Conservation (phyloP, 2,888 invertebrate species). For the Metopia argyrocephala region DNA sequence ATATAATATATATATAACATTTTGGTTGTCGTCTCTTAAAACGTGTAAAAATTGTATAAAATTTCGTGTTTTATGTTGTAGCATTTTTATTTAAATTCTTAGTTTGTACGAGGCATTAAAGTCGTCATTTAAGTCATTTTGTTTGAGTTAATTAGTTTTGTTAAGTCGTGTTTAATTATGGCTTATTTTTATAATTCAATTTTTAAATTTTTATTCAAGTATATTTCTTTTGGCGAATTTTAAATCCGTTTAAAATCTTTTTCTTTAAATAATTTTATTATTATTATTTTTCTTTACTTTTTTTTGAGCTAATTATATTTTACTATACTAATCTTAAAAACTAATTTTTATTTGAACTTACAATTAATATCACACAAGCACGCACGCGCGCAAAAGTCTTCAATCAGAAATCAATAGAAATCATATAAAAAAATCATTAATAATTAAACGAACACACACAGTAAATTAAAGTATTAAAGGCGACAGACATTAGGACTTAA, state of each 20-base stretch:
- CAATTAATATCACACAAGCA: conserved; percentile 68
- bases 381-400: conserved; percentile 68
- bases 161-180: conserved; percentile 52
- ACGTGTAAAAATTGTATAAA: conserved; percentile 60
- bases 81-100: conserved; percentile 61
- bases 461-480: conserved; percentile 30
- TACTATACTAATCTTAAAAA: conserved; percentile 50
- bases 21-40: conserved; percentile 55
- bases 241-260: conserved; percentile 69
- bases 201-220: conserved; percentile 44
- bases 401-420: conserved; percentile 64
- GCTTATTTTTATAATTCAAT: conserved; percentile 22
- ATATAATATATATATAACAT: conserved; percentile 50
- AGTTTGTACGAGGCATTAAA: conserved; percentile 64
- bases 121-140: conserved; percentile 62
- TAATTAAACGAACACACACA: conserved; percentile 47
- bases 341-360: conserved; percentile 67
- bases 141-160: conserved; percentile 50
- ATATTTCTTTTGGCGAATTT: conserved; percentile 60
- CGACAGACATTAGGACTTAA: conserved; percentile 50
- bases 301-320: conserved; percentile 40
- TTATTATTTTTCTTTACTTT: conserved; percentile 59
- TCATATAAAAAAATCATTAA: conserved; percentile 57
- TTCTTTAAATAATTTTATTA: conserved; percentile 56
- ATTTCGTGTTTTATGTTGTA: conserved; percentile 56